Percentiles rank a stretch among this genome's conserved stretches.
Evolutionary conservation across 1,140 invertebrate genomes (phyloP).

Genomic region (Drosophila sulfurigaster): DNA sequence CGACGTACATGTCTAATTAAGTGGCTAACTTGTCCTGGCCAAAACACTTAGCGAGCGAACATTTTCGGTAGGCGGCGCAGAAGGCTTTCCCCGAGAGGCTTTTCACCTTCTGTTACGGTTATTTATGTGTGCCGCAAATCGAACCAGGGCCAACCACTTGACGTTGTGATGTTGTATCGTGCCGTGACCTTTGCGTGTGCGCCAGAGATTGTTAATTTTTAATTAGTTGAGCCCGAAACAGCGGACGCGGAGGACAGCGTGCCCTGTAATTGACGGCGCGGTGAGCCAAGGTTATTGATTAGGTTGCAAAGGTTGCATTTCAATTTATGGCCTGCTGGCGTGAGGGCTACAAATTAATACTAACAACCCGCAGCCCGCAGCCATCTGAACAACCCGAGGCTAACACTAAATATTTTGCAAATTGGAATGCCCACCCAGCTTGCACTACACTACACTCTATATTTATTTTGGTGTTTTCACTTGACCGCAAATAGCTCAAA

Average conservation of each 20-base stretch:
- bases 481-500: constrained; percentile 18
- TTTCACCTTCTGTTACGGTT: constrained; percentile 29
- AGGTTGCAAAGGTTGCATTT: constrained; percentile 70
- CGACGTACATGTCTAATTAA: constrained; percentile 61
- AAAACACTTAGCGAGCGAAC: background rate
- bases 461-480: constrained; percentile 26
- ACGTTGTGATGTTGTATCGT: background rate
- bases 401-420: constrained; percentile 14
- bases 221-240: constrained; percentile 56
- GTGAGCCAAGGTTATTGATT: constrained; percentile 57
- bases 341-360: constrained; percentile 23
- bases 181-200: constrained; percentile 72
- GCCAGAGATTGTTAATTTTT: constrained; percentile 74
- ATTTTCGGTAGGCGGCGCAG: background rate
- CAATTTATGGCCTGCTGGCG: constrained; percentile 61
- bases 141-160: constrained; percentile 41
- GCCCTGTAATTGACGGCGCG: constrained; percentile 51
- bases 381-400: background rate
- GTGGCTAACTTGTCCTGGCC: constrained; percentile 14
- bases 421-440: constrained; percentile 8
- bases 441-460: background rate
- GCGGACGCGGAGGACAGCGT: constrained; percentile 1
- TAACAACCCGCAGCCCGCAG: too few relatives aligned
- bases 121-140: constrained; percentile 65
- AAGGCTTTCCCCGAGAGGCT: constrained; percentile 1